These are phyloP conservation scores for Bellardia pandia DNA, from an alignment of 2,888 invertebrate species.

Conservation along the genomic window DNA sequence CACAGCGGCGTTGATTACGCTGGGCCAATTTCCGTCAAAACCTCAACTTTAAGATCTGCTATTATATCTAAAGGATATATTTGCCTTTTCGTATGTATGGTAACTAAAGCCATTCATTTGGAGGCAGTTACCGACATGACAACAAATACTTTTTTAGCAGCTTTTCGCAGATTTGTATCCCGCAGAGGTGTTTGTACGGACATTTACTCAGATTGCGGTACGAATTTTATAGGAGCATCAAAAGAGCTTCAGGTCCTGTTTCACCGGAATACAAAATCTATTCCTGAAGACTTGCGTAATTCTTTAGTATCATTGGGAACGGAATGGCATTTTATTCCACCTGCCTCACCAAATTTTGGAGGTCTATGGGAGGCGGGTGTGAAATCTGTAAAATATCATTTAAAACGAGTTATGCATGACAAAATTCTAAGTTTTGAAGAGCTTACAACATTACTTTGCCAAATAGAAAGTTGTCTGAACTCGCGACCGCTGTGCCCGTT, in stretches of 20 bases:
- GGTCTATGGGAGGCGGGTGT: conserved; percentile 68
- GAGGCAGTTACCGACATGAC: no score
- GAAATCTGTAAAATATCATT: conserved; percentile 54
- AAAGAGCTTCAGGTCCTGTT: conserved; percentile 29
- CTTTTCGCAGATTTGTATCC: conserved; percentile 25
- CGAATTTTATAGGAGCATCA: conserved; percentile 70
- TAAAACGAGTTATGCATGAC: conserved; percentile 50
- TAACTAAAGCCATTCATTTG: no score
- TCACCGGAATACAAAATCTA: no score
- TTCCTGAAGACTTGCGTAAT: no score
- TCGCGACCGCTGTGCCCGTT: no score
- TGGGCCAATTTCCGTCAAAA: no score
- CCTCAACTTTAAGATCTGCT: no score
- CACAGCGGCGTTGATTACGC: no score
- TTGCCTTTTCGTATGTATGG: no score
- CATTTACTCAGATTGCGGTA: conserved; percentile 69
- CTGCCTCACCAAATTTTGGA: conserved; percentile 65
- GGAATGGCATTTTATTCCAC: conserved; percentile 1
- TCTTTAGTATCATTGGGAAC: no score
- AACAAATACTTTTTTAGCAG: neutral
- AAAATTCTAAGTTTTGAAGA: conserved; percentile 47
- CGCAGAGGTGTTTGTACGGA: conserved; percentile 39
- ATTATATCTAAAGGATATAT: no score
- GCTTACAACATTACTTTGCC: conserved; percentile 42
- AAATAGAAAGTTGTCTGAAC: conserved; percentile 25